Base-by-base conservation (phyloP, 2,888 invertebrate genomes). In the Therioaphis trifolii region DNA sequence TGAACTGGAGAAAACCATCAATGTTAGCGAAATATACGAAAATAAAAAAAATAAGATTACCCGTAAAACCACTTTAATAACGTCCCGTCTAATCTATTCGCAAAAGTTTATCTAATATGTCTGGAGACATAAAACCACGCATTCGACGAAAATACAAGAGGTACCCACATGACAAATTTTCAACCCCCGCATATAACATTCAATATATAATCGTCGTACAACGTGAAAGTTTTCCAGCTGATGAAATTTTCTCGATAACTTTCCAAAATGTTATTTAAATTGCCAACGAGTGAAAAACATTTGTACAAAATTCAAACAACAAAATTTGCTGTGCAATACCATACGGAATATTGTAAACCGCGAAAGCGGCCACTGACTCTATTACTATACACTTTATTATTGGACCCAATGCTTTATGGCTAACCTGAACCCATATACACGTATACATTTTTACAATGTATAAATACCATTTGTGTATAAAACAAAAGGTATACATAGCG, bases 41-140 rank as follows among this genome's bases (percentile, higher is more conserved):
- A 29, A 55, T n/a, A 21, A 9, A 27, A 74, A n/a, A n/a, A n/a
- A n/a, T n/a, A n/a, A n/a, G n/a, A n/a, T 52, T 5, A 15, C 15
- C 18, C 40, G 18, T 55, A 74, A 74, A 55, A 35, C 55, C 35
- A n/a, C 49, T 29, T 74, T 55, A 74, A 55, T 55, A 35, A 74
- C 74, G 21, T 9, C n/a, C 55, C 74, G 35, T 40, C 4, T 55
- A 55, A 74, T 55, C 35, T 35, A 12, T 14, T n/a, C 3, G 21
- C 0, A 24, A 55, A 55, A 52, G 52, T 71, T 49, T 71, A 27
- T 71, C n/a, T n/a, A n/a, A n/a, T n/a, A 69, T 24, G 9, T 61
- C 29, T 61, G n/a, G n/a, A n/a, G 24, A 12, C 14, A 24, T 27
- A 12, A 15, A 27, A 61, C 27, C 11, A 27, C 27, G 5, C 4